Evolutionary conservation across 2,797 vertebrate species (phyloP).

Genomic region (Garrulus glandarius): DNA sequence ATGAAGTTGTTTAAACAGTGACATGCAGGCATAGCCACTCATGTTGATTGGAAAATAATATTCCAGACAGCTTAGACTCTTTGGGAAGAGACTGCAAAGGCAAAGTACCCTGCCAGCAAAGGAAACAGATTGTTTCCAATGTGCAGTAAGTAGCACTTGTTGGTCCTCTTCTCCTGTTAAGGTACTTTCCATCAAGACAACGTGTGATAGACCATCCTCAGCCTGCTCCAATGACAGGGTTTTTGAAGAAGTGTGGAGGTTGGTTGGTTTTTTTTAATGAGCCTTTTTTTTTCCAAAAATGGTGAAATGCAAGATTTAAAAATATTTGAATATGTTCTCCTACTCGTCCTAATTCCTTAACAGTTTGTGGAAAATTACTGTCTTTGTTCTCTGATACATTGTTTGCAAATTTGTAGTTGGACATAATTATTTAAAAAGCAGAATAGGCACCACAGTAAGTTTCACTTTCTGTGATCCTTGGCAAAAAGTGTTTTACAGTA

Average conservation of each 20-base stretch:
- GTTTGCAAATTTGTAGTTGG: background rate
- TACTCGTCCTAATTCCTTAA: background rate
- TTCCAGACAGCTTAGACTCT: background rate
- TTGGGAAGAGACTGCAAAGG: background rate
- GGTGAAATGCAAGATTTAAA: background rate
- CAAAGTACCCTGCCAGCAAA: background rate
- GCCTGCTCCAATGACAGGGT: background rate
- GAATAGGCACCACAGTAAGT: background rate
- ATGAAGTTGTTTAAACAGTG: background rate
- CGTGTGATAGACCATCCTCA: background rate
- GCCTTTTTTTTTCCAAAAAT: background rate
- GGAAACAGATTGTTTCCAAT: background rate
- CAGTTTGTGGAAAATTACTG: background rate
- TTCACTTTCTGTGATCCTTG: background rate
- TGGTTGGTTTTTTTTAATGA: background rate
- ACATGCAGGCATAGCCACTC: background rate
- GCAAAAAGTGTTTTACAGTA: background rate
- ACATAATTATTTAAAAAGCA: background rate
- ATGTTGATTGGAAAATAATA: background rate
- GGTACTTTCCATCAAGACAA: background rate
- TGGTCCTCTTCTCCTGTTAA: background rate
- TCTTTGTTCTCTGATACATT: background rate
- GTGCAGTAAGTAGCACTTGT: background rate
- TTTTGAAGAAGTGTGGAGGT: background rate
- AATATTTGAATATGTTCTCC: background rate